These are phyloP conservation scores for Chamaedrilus cognettii DNA, from an alignment of 2,888 invertebrate species.

Conservation along the genomic window DNA sequence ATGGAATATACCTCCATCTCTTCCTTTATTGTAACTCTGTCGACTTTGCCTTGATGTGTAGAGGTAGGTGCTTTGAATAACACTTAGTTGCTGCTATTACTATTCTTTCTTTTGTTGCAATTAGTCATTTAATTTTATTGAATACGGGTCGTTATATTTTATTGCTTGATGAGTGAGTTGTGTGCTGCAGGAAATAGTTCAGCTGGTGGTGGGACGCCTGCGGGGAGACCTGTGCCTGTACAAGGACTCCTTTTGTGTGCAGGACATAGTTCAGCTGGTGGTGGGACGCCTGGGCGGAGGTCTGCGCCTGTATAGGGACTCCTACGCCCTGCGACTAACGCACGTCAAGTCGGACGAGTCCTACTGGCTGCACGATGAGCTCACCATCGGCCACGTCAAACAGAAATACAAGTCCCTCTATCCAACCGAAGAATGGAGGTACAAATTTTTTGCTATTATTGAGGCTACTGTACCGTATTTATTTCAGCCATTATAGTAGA, in stretches of 20 bases:
- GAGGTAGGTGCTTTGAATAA: too few relatives aligned
- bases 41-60: too few relatives aligned
- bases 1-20: too few relatives aligned
- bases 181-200: not conserved
- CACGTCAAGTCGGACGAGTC: slow-evolving; percentile 77
- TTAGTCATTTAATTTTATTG: too few relatives aligned
- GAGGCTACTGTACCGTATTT: not conserved
- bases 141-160: too few relatives aligned
- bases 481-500: too few relatives aligned
- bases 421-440: slow-evolving; percentile 77
- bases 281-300: slow-evolving; percentile 79
- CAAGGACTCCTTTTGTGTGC: too few relatives aligned
- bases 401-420: slow-evolving; percentile 70
- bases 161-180: too few relatives aligned
- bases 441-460: not conserved
- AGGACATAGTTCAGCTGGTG: slow-evolving; percentile 78
- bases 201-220: not conserved
- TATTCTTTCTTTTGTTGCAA: too few relatives aligned
- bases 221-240: too few relatives aligned
- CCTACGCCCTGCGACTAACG: slow-evolving; percentile 82
- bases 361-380: slow-evolving; percentile 90
- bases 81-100: too few relatives aligned
- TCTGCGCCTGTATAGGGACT: slow-evolving; percentile 76
- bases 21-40: too few relatives aligned
- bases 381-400: slow-evolving; percentile 82